Base-by-base conservation (phyloP, 1,140 invertebrate genomes). In the Bombus soroeensis region DNA sequence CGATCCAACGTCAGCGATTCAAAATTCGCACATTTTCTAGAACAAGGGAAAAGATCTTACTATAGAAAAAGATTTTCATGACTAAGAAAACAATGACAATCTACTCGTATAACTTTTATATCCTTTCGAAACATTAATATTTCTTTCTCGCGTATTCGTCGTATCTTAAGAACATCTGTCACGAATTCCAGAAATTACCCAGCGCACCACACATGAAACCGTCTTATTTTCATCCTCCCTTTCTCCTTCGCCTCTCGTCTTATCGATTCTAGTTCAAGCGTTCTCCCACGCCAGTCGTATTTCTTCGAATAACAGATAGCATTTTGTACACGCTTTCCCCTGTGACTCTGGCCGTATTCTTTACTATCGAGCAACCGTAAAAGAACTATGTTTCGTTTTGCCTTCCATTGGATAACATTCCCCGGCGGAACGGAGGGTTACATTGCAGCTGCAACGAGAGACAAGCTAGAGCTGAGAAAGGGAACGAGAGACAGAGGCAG, bases 391-490 rank as follows among this genome's bases (percentile, higher is more conserved):
- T 73, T 64, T 53, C 53, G 74, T 87, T 89, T 81, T 71, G 28
- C 32, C 59, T 47, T 34, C 79, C 66, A 85, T 90, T 84, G 76
- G 87, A 86, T 88, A 75, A 76, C 86, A 79, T 82, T 90, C 68
- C 71, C 25, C 22, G 32, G 62, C 18, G 43, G 32, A n/a, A 28
- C 18, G 22, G 32, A 25, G 41, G 72, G 18, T 43, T 43, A 41
- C 68, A 59, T 83, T 70, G 77, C 77, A 70, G 59, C 59, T 72
- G 80, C 75, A 39, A 4, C 71, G 43, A 6, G 32, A 43, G 76
- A 84, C 64, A 66, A 74, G 43, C 13, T 32, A 73, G 34, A 22
- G 15, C 28, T 1, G 22, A 47, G 64, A 34, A n/a, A 41, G 28
- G 39, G 22, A 62, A 1, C 22, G 75, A n/a, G 59, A 22, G 37